Evolutionary conservation across 1,140 invertebrate genomes (phyloP).

Genomic region (Dermatophagoides farinae): DNA sequence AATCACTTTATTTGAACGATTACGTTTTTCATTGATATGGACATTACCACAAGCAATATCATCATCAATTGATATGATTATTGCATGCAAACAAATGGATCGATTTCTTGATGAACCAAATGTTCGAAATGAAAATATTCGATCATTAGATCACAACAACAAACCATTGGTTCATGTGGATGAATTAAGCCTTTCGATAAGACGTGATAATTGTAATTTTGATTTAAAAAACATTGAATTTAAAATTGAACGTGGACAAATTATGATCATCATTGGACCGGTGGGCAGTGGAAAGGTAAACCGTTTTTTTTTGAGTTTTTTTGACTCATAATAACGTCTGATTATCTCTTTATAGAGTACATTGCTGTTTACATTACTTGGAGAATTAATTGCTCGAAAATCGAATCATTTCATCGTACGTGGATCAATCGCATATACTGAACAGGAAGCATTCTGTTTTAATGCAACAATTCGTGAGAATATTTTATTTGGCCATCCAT

Average conservation of each 20-base stretch:
- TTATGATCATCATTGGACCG: slow-evolving; percentile 49
- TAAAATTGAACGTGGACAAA: slow-evolving; percentile 20
- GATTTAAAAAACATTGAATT: slow-evolving; percentile 15
- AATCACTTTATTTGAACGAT: slow-evolving; percentile 42
- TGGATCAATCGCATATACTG: slow-evolving; percentile 59
- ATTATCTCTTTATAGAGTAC: slow-evolving; percentile 23
- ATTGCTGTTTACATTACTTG: slow-evolving; percentile 52
- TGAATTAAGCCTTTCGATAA: background rate
- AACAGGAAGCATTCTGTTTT: slow-evolving; percentile 39
- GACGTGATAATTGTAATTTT: slow-evolving; percentile 1
- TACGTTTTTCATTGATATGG: slow-evolving; percentile 33
- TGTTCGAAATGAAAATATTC: background rate
- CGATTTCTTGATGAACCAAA: slow-evolving; percentile 2
- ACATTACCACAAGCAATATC: slow-evolving; percentile 4
- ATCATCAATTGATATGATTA: background rate
- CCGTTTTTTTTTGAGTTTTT: slow-evolving; percentile 18
- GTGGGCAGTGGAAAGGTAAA: slow-evolving; percentile 45
- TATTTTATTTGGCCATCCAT: slow-evolving; percentile 56
- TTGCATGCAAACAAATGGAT: slow-evolving; percentile 2
- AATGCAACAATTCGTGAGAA: slow-evolving; percentile 45
- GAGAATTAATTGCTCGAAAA: slow-evolving; percentile 44
- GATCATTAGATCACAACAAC: background rate
- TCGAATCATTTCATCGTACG: slow-evolving; percentile 41
- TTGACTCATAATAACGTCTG: slow-evolving; percentile 30
- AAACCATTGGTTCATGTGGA: background rate